A percentile compares a stretch with the other conserved stretches of the same genome.
Evolutionary conservation across 2,888 invertebrate species (phyloP).

Genomic region (Erpobdella octoculata): DNA sequence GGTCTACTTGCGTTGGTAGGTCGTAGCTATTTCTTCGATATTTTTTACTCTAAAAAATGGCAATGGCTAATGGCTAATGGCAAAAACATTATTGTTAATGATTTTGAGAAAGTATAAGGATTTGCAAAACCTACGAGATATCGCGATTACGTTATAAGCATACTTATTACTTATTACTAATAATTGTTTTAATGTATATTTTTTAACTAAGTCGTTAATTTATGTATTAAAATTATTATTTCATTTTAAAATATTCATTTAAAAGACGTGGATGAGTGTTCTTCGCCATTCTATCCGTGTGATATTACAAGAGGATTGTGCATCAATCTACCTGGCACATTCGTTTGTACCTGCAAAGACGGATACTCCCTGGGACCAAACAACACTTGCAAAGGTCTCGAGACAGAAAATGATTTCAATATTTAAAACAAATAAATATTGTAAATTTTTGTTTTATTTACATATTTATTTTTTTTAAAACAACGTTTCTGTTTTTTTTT

Average conservation of each 20-base stretch:
- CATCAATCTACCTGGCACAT: constrained; percentile 19
- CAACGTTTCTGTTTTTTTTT: neutral
- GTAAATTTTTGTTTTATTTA: neutral
- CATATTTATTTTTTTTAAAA: neutral
- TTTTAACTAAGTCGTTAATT: neutral
- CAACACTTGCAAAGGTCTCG: constrained; percentile 24
- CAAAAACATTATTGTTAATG: no score
- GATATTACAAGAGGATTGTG: constrained; percentile 18
- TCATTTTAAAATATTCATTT: no score
- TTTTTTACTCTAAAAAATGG: no score
- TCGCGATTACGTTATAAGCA: no score
- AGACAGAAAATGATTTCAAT: no score
- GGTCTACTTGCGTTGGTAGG: constrained; percentile 14
- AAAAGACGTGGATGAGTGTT: constrained; percentile 26
- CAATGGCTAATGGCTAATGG: no score
- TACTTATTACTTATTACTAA: neutral
- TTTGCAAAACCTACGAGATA: no score
- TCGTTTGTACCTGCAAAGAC: constrained; percentile 18
- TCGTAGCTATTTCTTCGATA: neutral
- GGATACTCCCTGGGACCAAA: constrained; percentile 24
- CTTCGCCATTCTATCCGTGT: constrained; percentile 5
- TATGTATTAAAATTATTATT: neutral
- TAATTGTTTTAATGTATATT: neutral
- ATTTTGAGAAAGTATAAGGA: no score
- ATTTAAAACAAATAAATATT: no score